These are phyloP conservation scores for Squalus acanthias DNA, from an alignment of 2,797 vertebrate species.

Conservation along the genomic window DNA sequence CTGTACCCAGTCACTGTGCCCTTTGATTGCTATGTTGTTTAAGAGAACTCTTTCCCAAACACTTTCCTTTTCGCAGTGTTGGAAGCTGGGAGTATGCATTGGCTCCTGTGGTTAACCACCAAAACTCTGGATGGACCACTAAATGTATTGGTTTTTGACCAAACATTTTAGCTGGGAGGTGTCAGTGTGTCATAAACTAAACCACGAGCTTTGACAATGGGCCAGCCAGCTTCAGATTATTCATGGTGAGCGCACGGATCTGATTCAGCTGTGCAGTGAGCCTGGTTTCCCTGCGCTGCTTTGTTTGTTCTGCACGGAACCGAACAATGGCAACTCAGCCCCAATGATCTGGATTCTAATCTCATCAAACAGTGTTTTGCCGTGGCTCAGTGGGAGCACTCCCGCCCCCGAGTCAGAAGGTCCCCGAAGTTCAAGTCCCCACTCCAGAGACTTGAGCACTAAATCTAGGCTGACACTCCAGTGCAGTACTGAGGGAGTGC, in stretches of 20 bases:
- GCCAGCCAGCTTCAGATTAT: no score
- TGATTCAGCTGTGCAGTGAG: background rate
- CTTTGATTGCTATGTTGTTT: background rate
- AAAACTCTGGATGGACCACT: background rate
- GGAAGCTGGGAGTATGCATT: background rate
- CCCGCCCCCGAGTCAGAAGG: no score
- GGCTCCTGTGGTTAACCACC: background rate
- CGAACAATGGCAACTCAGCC: no score
- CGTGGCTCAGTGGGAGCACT: no score
- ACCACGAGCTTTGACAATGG: background rate
- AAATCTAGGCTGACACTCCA: no score
- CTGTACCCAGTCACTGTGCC: background rate
- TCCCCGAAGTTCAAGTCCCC: no score
- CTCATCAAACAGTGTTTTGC: no score
- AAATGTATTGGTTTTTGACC: background rate
- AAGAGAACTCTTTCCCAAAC: background rate
- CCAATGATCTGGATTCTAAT: no score
- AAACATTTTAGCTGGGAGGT: background rate
- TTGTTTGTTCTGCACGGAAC: background rate
- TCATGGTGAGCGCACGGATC: background rate
- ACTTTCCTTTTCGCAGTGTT: background rate
- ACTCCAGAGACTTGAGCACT: no score
- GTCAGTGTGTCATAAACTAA: background rate
- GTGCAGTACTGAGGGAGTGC: no score
- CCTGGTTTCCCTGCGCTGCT: background rate